Conservation (phyloP, 1,140 invertebrate genomes). For the Drosophila miranda region DNA sequence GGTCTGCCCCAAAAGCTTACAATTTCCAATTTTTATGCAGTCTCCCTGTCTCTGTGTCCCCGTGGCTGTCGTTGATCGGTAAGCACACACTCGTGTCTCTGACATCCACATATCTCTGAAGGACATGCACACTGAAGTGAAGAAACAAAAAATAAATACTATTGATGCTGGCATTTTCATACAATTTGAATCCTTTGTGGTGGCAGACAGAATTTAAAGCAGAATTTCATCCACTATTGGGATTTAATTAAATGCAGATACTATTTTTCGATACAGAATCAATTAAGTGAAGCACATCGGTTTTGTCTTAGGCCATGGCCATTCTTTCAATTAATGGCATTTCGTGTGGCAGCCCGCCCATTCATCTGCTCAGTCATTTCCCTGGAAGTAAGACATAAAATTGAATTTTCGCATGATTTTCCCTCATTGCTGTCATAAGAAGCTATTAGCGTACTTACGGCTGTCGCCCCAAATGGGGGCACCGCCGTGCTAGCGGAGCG, state of each 20-base stretch:
- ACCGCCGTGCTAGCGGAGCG: slow-evolving; percentile 18
- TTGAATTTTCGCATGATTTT: slow-evolving; percentile 56
- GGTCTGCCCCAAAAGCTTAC: slow-evolving; percentile 13
- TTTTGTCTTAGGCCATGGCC: too few species aligned
- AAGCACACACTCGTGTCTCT: slow-evolving; percentile 5
- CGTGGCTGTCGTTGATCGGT: neutral
- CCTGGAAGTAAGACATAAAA: slow-evolving; percentile 15
- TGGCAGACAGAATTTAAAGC: slow-evolving; percentile 3
- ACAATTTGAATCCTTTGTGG: slow-evolving; percentile 12
- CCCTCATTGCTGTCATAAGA: slow-evolving; percentile 59
- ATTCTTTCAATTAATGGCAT: too few species aligned
- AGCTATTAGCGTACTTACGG: slow-evolving; percentile 70
- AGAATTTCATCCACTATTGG: slow-evolving; percentile 6
- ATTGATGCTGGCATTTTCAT: slow-evolving; percentile 14
- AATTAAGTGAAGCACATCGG: slow-evolving; percentile 1
- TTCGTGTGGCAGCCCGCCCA: neutral
- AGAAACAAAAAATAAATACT: slow-evolving; percentile 3
- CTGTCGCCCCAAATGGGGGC: slow-evolving; percentile 25
- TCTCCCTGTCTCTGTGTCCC: neutral
- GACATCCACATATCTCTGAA: slow-evolving; percentile 6
- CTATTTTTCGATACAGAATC: neutral
- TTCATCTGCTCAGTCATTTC: neutral
- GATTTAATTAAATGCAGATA: slow-evolving; percentile 1
- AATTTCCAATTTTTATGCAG: neutral
- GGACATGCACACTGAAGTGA: slow-evolving; percentile 3